These are phyloP conservation scores for Gymnogyps californianus DNA, from an alignment of 2,113 vertebrate species.

Conservation along the genomic window DNA sequence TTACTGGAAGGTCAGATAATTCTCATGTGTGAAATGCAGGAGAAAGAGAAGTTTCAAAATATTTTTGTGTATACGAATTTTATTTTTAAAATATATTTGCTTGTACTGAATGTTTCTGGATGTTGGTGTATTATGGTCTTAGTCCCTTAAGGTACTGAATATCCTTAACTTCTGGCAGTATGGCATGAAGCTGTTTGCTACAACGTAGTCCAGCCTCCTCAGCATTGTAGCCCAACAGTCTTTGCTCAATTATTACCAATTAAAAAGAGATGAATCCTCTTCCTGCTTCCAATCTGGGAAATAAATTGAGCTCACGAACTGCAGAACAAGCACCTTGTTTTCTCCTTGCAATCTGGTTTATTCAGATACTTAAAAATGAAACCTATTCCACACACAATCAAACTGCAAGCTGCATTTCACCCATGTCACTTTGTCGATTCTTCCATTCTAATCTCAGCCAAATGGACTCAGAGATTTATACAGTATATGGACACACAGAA, in stretches of 20 bases:
- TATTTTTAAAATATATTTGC: background rate
- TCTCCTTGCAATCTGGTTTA: background rate
- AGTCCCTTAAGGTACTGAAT: background rate
- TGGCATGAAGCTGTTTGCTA: background rate
- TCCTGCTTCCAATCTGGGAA: background rate
- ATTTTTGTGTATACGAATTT: background rate
- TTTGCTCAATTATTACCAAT: background rate
- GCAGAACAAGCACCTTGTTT: background rate
- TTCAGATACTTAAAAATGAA: conserved; percentile 27
- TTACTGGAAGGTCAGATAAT: background rate
- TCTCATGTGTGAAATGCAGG: background rate
- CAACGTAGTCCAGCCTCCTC: background rate
- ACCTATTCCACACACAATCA: background rate
- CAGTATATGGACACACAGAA: background rate
- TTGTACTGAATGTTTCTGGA: background rate
- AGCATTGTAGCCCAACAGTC: background rate
- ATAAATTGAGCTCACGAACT: background rate
- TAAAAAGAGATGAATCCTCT: background rate
- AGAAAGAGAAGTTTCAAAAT: background rate
- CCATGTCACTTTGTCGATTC: conserved; percentile 13
- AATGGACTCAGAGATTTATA: conserved; percentile 5
- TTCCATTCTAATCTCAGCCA: conserved; percentile 22
- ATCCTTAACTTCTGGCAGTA: background rate
- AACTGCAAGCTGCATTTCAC: conserved; percentile 30
- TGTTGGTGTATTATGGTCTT: background rate